Evolutionary conservation across 2,113 vertebrate genomes (phyloP).

Genomic region (Benitochromis conjunctus): DNA sequence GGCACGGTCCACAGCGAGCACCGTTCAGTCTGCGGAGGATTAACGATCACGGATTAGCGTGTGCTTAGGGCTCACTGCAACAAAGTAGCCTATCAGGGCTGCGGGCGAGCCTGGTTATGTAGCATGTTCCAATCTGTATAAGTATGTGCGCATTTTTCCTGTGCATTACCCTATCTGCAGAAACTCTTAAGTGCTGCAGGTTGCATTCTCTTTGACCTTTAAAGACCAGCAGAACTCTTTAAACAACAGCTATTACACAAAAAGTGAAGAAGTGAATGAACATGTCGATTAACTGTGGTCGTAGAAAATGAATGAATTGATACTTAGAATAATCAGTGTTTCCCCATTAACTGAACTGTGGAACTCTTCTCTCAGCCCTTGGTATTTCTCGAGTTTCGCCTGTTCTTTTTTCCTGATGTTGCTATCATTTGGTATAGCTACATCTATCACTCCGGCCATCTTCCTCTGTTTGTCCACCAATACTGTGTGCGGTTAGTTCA

Average conservation of each 20-base stretch:
- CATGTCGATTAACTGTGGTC: neutral
- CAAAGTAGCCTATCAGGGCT: constrained; percentile 50
- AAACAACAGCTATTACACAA: neutral
- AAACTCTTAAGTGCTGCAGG: neutral
- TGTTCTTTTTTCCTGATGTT: neutral
- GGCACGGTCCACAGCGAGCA: neutral
- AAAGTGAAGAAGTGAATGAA: neutral
- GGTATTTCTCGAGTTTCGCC: neutral
- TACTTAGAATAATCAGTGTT: neutral
- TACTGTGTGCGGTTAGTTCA: neutral
- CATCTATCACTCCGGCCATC: neutral
- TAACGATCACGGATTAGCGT: constrained; percentile 62
- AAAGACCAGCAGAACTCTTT: neutral
- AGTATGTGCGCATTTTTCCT: neutral
- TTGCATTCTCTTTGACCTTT: neutral
- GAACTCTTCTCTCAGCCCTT: neutral
- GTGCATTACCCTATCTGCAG: neutral
- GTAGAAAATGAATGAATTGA: neutral
- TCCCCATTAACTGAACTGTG: neutral
- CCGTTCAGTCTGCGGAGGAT: constrained; percentile 42
- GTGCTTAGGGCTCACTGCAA: constrained; percentile 29
- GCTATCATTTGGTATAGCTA: neutral
- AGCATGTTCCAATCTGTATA: neutral
- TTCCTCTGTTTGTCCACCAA: neutral
- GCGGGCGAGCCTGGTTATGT: neutral